Conservation (phyloP, 2,888 invertebrate species). For the Machimus rusticus region DNA sequence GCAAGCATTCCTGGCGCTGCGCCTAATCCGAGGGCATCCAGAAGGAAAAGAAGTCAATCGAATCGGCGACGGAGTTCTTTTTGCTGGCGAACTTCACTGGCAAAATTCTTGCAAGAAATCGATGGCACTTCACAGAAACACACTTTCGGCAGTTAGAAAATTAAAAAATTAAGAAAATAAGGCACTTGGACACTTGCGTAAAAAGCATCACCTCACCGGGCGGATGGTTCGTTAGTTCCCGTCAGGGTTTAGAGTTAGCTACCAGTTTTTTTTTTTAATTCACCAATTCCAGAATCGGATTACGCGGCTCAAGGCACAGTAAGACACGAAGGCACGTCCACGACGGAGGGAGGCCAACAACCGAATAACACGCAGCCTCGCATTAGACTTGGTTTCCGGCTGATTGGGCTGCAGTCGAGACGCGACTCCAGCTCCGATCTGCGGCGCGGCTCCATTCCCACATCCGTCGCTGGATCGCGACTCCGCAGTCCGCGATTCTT, state of each 20-base stretch:
- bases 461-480: constrained; percentile 22
- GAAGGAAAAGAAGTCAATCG: background rate
- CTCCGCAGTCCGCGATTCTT: background rate
- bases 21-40: background rate
- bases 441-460: background rate
- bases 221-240: background rate
- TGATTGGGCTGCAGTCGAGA: constrained; percentile 29
- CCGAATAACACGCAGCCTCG: constrained; percentile 52
- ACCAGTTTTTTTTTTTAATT: background rate
- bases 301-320: constrained; percentile 24
- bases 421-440: background rate
- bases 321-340: constrained; percentile 54
- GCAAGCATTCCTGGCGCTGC: background rate
- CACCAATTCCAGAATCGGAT: background rate
- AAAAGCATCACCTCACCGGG: background rate
- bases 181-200: background rate
- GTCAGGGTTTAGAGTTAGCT: background rate
- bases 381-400: constrained; percentile 50
- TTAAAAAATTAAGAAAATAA: background rate
- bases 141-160: constrained; percentile 19
- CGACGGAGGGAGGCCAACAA: constrained; percentile 52
- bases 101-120: background rate
- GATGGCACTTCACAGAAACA: background rate
- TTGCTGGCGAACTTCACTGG: background rate
- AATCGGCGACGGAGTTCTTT: background rate